These are phyloP conservation scores for Alligator mississippiensis DNA, from an alignment of 2,113 vertebrate genomes.

Conservation along the genomic window DNA sequence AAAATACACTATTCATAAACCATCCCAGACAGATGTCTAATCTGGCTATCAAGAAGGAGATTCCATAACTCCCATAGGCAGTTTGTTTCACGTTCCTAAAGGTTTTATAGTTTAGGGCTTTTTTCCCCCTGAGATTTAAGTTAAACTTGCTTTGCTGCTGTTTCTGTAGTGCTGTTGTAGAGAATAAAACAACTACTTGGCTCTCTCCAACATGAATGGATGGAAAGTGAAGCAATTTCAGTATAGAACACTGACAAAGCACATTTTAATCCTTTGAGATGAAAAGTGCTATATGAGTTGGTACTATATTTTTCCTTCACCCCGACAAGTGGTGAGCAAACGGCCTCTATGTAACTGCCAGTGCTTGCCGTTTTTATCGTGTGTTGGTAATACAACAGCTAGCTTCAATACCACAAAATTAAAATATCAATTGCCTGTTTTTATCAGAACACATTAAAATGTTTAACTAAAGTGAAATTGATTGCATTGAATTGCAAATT, in stretches of 20 bases:
- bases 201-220: neutral
- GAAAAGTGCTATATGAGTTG: neutral
- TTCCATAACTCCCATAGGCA: no score
- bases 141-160: no score
- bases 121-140: no score
- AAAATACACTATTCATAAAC: no score
- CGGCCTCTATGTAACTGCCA: neutral
- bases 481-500: conserved; percentile 74
- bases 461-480: conserved; percentile 66
- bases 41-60: no score
- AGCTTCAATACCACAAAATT: conserved; percentile 61
- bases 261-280: neutral
- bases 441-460: conserved; percentile 58
- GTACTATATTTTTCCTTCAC: neutral
- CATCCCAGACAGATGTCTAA: no score
- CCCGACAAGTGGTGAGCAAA: neutral
- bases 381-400: conserved; percentile 42
- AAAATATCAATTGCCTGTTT: conserved; percentile 66
- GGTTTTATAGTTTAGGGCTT: no score
- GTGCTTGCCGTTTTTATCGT: conserved; percentile 11
- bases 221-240: neutral
- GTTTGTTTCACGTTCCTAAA: no score
- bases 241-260: neutral
- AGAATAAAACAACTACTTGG: neutral
- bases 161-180: neutral